Evolutionary conservation across 2,797 vertebrate genomes (phyloP), one percentile per base, ranked within the genome.

Genomic region (Morelia viridis): DNA sequence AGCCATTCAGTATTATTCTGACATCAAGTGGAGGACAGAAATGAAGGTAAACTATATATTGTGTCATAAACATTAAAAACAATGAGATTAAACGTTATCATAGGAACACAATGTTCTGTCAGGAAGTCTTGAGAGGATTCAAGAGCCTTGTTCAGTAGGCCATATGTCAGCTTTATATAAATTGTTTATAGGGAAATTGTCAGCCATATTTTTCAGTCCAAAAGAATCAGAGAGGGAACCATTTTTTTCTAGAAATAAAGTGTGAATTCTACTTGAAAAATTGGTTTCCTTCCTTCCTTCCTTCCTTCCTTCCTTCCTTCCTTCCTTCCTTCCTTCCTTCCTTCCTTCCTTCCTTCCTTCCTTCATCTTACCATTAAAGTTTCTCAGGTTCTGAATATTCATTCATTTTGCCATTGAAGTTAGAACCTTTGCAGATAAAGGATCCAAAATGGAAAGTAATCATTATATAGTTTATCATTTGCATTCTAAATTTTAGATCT

Each of bases 171-270:
- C 65, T 92, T 86, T 17, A 91, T 13, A 91, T 76, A 92, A 92
- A 91, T 85, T 93, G 89, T 94, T 90, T 94, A 31, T 76, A 89
- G 68, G n/a, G 88, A 93, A 92, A 91, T 0, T 91, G 13, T 93
- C 89, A 85, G 80, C 61, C 61, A 4, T 85, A 17, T 85, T 91
- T 93, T 41, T 93, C 84, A 92, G 19, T 41, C 89, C 89, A 95
- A 91, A 41, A 76, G 91, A 94, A 71, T 15, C 35, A 87, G 46
- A 91, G 85, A 35, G 65, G 61, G 50, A 86, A 89, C 35, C 15
- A 88, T 6, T 92, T 94, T 41, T 94, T 92, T 85, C 12, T 90
- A 65, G 19, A 57, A 94, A 94, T 90, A 93, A 96, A 89, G 11
- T 84, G 13, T 64, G 58, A 92, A 60, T 76, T 93, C 87, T 89